These are phyloP conservation scores for Lissonota sp. DNA, from an alignment of 2,888 invertebrate genomes.

Conservation along the genomic window DNA sequence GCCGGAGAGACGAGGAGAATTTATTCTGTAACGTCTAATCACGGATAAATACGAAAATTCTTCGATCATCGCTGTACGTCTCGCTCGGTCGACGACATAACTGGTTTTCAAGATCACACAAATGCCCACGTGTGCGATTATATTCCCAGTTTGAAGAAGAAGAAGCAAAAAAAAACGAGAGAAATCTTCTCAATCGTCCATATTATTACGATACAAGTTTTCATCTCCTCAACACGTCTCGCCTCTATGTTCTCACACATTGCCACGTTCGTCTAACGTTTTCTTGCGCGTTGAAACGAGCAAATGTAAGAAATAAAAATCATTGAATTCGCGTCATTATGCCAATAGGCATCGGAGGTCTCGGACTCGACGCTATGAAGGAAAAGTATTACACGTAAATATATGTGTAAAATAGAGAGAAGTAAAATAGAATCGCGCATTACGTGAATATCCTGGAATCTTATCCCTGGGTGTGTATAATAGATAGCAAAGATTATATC, in stretches of 20 bases:
- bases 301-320: conserved; percentile 23
- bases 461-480: conserved; percentile 68
- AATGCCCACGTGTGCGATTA: conserved; percentile 32
- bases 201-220: conserved; percentile 5
- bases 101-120: conserved; percentile 63
- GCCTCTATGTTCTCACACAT: conserved; percentile 2
- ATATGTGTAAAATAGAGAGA: conserved; percentile 33
- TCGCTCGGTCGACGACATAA: conserved; percentile 58
- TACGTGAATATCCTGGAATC: conserved; percentile 35
- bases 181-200: not conserved
- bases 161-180: conserved; percentile 20
- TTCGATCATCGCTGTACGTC: conserved; percentile 42
- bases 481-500: conserved; percentile 80
- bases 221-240: conserved; percentile 21
- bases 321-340: conserved; percentile 53
- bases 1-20: not conserved
- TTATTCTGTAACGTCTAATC: conserved; percentile 10
- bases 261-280: conserved; percentile 45
- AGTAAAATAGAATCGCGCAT: conserved; percentile 17
- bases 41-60: conserved; percentile 16
- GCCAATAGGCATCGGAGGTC: not conserved
- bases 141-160: conserved; percentile 5
- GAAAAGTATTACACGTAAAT: conserved; percentile 32
- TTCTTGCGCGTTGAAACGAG: conserved; percentile 9
- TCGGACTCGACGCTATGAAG: conserved; percentile 39